A percentile compares a stretch with the other conserved stretches of the same genome.
phyloP scores from a whole-genome alignment of 1,140 invertebrate genomes.

The Matsumurasca onukii region DNA sequence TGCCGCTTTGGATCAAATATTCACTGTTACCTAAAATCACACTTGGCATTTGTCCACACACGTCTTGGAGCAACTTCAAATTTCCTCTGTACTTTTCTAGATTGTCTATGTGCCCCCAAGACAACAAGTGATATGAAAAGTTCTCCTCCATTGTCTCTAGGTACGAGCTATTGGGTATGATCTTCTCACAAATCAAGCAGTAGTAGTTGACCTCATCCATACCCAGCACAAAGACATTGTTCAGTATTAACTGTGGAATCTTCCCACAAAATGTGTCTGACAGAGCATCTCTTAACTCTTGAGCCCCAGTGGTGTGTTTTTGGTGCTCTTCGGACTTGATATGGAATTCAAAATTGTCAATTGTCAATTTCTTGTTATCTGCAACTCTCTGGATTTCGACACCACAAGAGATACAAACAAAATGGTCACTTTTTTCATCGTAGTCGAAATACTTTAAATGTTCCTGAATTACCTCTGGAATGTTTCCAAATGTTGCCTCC shows the following conservation, averaged over 20 bases:
- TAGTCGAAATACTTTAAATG: not conserved
- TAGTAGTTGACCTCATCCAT: not conserved
- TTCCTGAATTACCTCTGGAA: not conserved
- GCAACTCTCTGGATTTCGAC: not conserved
- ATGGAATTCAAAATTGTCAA: not conserved
- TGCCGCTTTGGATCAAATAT: not conserved
- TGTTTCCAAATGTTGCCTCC: not conserved
- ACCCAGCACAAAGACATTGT: not conserved
- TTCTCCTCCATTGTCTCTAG: not conserved
- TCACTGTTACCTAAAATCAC: not conserved
- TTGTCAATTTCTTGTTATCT: not conserved
- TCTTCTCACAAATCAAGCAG: not conserved
- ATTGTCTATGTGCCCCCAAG: not conserved
- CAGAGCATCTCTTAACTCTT: not conserved
- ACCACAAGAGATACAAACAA: not conserved
- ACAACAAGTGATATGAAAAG: not conserved
- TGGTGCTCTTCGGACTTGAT: not conserved
- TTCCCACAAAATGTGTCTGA: not conserved
- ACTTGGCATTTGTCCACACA: not conserved
- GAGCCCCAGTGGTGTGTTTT: not conserved
- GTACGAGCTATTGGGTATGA: not conserved
- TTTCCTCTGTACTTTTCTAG: not conserved
- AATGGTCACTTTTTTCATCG: not conserved
- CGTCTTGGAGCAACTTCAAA: not conserved
- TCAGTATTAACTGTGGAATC: not conserved